Percentiles rank a stretch among this genome's conserved stretches.
phyloP scores from a whole-genome alignment of 2,113 vertebrate genomes.

The Oncorhynchus gorbuscha region DNA sequence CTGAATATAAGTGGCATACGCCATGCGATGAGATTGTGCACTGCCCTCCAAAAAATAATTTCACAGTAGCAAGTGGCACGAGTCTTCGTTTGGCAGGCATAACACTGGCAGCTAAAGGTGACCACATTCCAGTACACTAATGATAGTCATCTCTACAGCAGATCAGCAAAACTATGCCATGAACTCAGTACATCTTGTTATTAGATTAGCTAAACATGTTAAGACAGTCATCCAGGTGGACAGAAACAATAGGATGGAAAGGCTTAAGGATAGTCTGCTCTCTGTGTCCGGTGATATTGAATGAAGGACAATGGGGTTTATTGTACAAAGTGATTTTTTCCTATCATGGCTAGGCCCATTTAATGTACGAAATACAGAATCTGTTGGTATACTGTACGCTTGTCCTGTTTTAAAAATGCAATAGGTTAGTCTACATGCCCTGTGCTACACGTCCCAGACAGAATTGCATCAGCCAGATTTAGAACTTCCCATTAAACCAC shows the following conservation, averaged over 20 bases:
- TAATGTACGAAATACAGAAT: too few relatives aligned
- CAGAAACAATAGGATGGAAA: too few relatives aligned
- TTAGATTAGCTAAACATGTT: too few relatives aligned
- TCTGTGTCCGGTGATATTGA: too few relatives aligned
- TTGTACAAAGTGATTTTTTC: too few relatives aligned
- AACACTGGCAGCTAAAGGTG: constrained; percentile 22
- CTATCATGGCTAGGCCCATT: too few relatives aligned
- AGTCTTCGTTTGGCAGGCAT: constrained; percentile 28
- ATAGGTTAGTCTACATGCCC: too few relatives aligned
- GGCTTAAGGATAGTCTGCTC: too few relatives aligned
- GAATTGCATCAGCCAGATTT: background rate
- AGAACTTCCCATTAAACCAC: background rate
- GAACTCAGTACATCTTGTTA: background rate
- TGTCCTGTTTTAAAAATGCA: too few relatives aligned
- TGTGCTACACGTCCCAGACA: background rate
- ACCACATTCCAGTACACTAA: background rate
- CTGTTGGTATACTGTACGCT: background rate
- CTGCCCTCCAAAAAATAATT: constrained; percentile 14
- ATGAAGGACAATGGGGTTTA: too few relatives aligned
- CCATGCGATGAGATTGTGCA: background rate
- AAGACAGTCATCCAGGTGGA: too few relatives aligned
- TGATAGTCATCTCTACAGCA: constrained; percentile 44
- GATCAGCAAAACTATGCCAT: constrained; percentile 17
- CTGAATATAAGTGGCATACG: constrained; percentile 2
- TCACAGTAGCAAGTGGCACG: background rate